Percentiles rank a stretch among this genome's conserved stretches.
phyloP scores from a whole-genome alignment of 2,888 invertebrate genomes.

The Bugulina stolonifera region DNA sequence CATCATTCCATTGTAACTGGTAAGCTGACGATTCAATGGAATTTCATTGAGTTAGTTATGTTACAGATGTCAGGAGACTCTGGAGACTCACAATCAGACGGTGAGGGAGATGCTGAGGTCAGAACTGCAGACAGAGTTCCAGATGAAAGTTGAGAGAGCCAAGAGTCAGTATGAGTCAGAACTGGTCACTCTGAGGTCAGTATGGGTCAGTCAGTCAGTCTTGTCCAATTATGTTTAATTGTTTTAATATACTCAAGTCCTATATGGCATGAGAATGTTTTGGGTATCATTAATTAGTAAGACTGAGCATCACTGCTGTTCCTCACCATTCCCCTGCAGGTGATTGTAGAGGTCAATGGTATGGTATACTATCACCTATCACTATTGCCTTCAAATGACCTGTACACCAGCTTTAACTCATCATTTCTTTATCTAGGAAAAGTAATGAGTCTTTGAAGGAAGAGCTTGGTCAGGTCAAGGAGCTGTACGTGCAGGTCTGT shows the following conservation, averaged over 20 bases:
- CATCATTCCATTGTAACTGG: no score
- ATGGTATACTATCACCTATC: no score
- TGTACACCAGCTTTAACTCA: no score
- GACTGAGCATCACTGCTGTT: no score
- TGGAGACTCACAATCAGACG: conserved; percentile 1
- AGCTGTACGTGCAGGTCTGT: conserved; percentile 43
- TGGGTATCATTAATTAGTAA: no score
- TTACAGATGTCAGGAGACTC: conserved; percentile 13
- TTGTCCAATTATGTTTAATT: neutral
- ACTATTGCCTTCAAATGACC: no score
- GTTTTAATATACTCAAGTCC: no score
- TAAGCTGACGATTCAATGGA: no score
- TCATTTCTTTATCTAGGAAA: conserved; percentile 34
- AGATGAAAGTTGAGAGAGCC: neutral
- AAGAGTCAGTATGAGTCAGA: neutral
- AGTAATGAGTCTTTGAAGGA: conserved; percentile 35
- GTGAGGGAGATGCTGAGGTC: conserved; percentile 2
- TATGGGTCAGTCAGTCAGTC: neutral
- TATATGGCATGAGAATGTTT: no score
- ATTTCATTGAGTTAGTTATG: neutral
- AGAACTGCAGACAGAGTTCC: conserved; percentile 12
- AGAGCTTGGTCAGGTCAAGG: conserved; percentile 44
- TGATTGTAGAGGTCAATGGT: no score
- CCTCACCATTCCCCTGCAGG: no score
- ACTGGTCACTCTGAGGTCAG: neutral